Conservation (phyloP, 23 tunicate species). For the Ascidia mentula region DNA sequence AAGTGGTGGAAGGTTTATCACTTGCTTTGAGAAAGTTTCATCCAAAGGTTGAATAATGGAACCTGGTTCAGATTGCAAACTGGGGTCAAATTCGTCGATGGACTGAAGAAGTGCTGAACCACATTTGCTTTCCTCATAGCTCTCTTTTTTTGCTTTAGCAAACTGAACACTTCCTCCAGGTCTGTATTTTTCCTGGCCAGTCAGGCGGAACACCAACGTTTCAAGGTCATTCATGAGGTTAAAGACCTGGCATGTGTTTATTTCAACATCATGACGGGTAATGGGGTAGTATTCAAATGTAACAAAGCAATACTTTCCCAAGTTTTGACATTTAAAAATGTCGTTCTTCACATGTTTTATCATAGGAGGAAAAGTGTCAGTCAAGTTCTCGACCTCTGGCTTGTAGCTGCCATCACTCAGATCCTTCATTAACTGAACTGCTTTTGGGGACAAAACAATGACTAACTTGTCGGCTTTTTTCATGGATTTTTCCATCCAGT, state of each 20-base stretch:
- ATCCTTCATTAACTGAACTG: not conserved
- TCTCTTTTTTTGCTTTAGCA: not conserved
- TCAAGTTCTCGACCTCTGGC: not conserved
- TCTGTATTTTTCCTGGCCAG: constrained; percentile 42
- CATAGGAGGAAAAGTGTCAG: constrained; percentile 39
- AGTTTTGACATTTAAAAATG: constrained; percentile 14
- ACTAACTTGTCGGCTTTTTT: constrained; percentile 31
- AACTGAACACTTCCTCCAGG: constrained; percentile 29
- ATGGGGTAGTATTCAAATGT: constrained; percentile 28
- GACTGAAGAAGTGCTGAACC: not conserved
- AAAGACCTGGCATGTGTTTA: not conserved
- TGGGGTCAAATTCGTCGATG: not conserved
- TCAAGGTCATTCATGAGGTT: constrained; percentile 44
- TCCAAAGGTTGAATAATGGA: not conserved
- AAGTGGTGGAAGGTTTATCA: not conserved
- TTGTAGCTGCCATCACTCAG: not conserved
- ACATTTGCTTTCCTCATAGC: not conserved
- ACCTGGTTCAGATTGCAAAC: not conserved
- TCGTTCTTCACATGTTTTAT: constrained; percentile 15
- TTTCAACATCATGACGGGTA: constrained; percentile 3
- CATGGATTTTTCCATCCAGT: constrained; percentile 27
- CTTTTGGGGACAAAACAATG: constrained; percentile 28
- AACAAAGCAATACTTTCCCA: constrained; percentile 44
- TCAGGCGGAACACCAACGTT: constrained; percentile 39
- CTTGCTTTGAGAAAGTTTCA: not conserved